Conservation (phyloP, 2,113 vertebrate genomes). For the Petrocephalus zakoni region DNA sequence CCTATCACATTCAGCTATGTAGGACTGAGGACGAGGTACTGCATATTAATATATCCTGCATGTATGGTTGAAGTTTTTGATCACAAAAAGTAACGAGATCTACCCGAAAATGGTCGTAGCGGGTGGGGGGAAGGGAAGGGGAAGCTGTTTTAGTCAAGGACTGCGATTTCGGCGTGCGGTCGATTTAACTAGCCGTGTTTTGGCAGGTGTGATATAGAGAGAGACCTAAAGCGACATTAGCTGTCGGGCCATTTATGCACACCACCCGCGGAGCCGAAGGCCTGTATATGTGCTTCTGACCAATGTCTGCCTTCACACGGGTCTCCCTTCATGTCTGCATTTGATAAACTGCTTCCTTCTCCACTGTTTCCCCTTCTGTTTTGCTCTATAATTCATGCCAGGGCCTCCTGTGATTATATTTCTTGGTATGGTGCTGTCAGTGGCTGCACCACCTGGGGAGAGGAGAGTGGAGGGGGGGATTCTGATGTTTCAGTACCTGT, state of each 20-base stretch:
- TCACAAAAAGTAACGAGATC: background rate
- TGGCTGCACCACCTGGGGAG: background rate
- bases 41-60: background rate
- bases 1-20: background rate
- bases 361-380: background rate
- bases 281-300: background rate
- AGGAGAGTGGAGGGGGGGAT: background rate
- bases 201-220: background rate
- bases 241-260: background rate
- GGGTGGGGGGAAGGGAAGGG: background rate
- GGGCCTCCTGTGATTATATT: background rate
- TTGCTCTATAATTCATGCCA: slow-evolving; percentile 5
- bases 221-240: background rate
- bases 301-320: background rate
- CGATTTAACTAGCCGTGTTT: background rate
- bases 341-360: background rate
- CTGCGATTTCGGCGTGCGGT: background rate
- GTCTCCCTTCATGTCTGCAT: background rate
- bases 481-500: slow-evolving; percentile 5
- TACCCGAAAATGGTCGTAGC: background rate
- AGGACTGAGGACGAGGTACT: background rate
- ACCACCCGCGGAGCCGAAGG: background rate
- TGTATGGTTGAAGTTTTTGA: background rate
- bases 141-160: background rate
- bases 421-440: background rate